A percentile compares a stretch with the other conserved stretches of the same genome.
phyloP scores from a whole-genome alignment of 1,140 invertebrate genomes.

The Thaumatotibia leucotreta region DNA sequence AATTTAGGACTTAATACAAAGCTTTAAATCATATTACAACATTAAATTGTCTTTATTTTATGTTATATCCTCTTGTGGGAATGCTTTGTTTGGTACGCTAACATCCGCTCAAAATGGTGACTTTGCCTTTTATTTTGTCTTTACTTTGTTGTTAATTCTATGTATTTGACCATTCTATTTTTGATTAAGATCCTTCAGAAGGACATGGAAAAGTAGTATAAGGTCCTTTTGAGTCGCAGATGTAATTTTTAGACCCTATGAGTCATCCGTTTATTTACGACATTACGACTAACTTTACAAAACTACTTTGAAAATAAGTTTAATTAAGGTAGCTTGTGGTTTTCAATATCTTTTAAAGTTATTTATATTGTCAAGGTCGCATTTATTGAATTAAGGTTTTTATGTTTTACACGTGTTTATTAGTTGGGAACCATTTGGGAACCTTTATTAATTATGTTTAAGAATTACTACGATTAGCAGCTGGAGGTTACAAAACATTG shows the following conservation, averaged over 20 bases:
- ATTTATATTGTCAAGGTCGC: too few species aligned
- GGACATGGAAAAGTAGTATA: neutral
- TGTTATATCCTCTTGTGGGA: constrained; percentile 26
- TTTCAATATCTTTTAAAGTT: too few species aligned
- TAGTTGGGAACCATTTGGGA: too few species aligned
- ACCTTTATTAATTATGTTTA: too few species aligned
- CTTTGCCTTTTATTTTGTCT: constrained; percentile 66
- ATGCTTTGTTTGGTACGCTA: constrained; percentile 70
- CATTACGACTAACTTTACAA: constrained; percentile 5
- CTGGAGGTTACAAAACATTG: too few species aligned
- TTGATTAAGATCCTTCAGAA: neutral
- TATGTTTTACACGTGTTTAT: too few species aligned
- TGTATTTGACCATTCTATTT: constrained; percentile 11
- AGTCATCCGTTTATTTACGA: constrained; percentile 20
- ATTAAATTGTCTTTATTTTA: constrained; percentile 44
- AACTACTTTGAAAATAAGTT: neutral
- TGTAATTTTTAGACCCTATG: constrained; percentile 12
- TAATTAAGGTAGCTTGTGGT: neutral
- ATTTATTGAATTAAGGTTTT: too few species aligned
- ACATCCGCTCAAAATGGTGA: constrained; percentile 80
- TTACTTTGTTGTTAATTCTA: constrained; percentile 22
- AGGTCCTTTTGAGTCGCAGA: neutral
- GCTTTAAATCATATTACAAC: constrained; percentile 37
- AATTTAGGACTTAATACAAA: constrained; percentile 40
- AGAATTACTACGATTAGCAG: too few species aligned